These are phyloP conservation scores for Leptinotarsa texana DNA, from an alignment of 1,140 invertebrate species.

Conservation along the genomic window DNA sequence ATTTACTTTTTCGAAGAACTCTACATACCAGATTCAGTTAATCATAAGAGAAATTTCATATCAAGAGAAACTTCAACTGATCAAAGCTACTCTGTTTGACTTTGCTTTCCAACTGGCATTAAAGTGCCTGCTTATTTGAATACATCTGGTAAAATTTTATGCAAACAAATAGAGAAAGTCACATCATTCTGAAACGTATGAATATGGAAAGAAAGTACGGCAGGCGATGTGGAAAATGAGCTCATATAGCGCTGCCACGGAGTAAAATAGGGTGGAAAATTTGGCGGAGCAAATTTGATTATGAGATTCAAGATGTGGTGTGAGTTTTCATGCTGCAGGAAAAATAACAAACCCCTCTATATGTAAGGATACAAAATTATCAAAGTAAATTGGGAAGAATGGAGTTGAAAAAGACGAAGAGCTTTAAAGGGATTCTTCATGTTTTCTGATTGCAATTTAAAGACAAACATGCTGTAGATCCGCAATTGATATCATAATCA, in stretches of 20 bases:
- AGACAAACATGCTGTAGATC: no score
- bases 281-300: background rate
- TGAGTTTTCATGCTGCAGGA: no score
- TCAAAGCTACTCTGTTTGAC: conserved; percentile 24
- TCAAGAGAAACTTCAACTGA: conserved; percentile 14
- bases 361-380: no score
- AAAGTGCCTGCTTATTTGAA: conserved; percentile 24
- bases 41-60: background rate
- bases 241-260: background rate
- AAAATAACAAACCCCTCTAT: no score
- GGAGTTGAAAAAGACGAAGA: no score
- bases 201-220: background rate
- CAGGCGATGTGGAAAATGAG: background rate
- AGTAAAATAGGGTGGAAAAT: conserved; percentile 1
- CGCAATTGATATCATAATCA: no score
- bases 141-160: conserved; percentile 23
- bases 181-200: background rate
- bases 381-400: no score
- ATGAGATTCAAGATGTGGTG: background rate
- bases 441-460: no score
- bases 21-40: background rate
- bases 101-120: conserved; percentile 18
- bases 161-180: conserved; percentile 17
- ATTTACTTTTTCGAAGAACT: background rate
- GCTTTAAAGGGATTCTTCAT: no score